Base-by-base conservation (phyloP, 53 echinoderm and acorn worm species). In the Apostichopus leukothele region DNA sequence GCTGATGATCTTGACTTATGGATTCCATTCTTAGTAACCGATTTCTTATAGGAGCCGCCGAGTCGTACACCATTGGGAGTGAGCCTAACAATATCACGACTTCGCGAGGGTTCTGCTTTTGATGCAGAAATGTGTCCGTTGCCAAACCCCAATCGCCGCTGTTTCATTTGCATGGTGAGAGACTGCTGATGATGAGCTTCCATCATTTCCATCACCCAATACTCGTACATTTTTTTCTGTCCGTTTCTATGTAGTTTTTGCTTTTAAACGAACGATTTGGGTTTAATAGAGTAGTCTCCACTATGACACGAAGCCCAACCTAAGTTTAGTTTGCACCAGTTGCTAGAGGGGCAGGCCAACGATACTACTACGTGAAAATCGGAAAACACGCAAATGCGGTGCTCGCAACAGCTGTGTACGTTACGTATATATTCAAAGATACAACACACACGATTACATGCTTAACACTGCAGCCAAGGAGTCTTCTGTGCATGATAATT, bases 201-300 rank as follows among this genome's bases (percentile, higher is more conserved):
- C 88, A 87, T 87, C 88, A 87, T 74, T 87, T 87, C 88, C 88
- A 87, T 87, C 54, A 87, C 75, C 88, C 88, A 87, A 26, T 87
- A 87, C 57, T 87, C 75, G 75, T 87, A 87, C 88, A 87, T 87
- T 75, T 87, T 87, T 9, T 54, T 55, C 83, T 26, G 71, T 19
- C 18, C 71, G 71, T 19, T 71, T 71, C 20, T 71, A 57, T 57
- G 74, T 7, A 23, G 74, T 14, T 21, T 74, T 67, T n/a, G 68
- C 74, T 23, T 74, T 74, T 7, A 74, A 74, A 74, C 74, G 25
- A 74, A 74, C 25, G 74, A 74, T 11, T 74, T 23, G 10, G 7
- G 57, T 7, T 57, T 9, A 57, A 57, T 57, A 57, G 10, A 57
- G 39, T 39, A 39, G 39, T 3, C 39, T 39, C 39, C 39, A 39